Base-by-base conservation (phyloP, 2,888 invertebrate genomes). In the Bombylius major region DNA sequence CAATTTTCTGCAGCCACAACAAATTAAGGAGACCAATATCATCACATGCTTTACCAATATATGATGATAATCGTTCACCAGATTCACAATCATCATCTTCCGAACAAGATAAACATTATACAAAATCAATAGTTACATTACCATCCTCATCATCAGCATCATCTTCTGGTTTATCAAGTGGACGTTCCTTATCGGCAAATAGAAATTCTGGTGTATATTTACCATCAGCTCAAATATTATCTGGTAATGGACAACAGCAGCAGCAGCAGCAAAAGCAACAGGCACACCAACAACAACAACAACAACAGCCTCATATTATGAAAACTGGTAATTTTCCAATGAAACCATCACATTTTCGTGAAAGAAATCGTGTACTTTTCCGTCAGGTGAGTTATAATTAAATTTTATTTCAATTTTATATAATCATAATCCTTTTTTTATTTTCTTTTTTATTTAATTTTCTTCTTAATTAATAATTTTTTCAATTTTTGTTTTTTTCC, bases 311-410 rank as follows among this genome's bases (percentile, higher is more conserved):
- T 5, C 12, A 8, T 11, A 42, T 42, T 11, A 42, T 42, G 14
- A 55, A 55, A 55, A 23, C 46, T 13, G 14, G 63, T 42, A 58
- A 65, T 8, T 65, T 66, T 58, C 67, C 70, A 4, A 56, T 65
- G 46, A 62, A 66, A 23, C 64, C 68, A 57, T 71, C 72, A 5
- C 67, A 70, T 54, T 71, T 71, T 54, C 65, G 71, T 12, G 71
- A 72, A 63, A 61, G 71, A 44, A 71, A 70, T 62, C 69, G 71
- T 1, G 67, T 66, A 0, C 59, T 72, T 11, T 64, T 67, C 6
- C 65, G 67, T 58, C 67, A 70, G 66, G 72, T 72, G 60, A 62
- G 61, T 56, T 4, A 12, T 49, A 47, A 31, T 47, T 31, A 47
- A 14, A 47, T 47, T 47, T 31, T 47, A 23, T 9, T 9, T 47